Base-by-base conservation (phyloP, 2,797 vertebrate species). In the Melopsittacus undulatus region DNA sequence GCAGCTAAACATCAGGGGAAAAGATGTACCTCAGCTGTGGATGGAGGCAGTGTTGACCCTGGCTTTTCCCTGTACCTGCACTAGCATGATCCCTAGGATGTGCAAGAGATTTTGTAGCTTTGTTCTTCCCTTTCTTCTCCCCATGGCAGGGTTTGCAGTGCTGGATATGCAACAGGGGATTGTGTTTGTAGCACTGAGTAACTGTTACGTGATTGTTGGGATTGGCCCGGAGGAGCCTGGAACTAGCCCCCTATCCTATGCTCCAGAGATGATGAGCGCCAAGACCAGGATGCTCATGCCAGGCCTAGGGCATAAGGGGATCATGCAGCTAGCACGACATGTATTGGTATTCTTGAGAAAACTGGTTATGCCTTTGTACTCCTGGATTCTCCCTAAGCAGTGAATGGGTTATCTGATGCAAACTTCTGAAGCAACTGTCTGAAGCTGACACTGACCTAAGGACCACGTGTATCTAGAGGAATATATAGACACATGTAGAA, bases 281-380 rank as follows among this genome's bases (percentile, higher is more conserved):
- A n/a, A 51, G 68, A 36, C 13, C 9, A 30, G 29, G n/a, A 5
- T 34, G 13, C 19, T 61, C 2, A 1, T 2, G 10, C 9, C 13
- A 10, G 32, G 4, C 15, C 27, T 3, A 2, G n/a, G 15, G 11
- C 0, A 1, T 12, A 49, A 19, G 5, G 18, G 6, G 17, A 36
- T 54, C 6, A 9, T 0, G 1, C 4, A 40, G 38, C 10, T 30
- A 62, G 24, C 1, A 2, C 1, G 2, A 9, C 19, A 26, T 1
- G 2, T 1, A 4, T 24, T 51, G 16, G 40, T 73, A 23, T 16
- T 56, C 32, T 24, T 70, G 42, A 59, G 17, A 61, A 56, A 80
- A 77, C 51, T 6, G 5, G 1, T n/a, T 54, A 14, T 57, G 8
- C 15, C 5, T 5, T 64, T n/a, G 34, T 57, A 40, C n/a, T 85